Evolutionary conservation across 2,797 vertebrate species (phyloP).

Genomic region (Sebastes aleutianus): DNA sequence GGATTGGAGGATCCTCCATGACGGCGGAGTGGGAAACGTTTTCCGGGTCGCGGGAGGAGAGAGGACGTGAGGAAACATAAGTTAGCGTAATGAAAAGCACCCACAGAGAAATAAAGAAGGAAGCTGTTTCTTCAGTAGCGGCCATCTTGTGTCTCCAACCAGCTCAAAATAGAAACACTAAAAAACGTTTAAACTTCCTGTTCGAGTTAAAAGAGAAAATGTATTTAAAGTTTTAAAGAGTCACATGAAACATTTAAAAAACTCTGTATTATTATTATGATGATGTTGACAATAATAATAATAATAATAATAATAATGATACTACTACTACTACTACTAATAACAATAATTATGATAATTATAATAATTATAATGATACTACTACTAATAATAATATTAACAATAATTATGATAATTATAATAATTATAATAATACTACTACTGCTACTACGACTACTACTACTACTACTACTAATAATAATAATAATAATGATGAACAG

Average conservation of each 20-base stretch:
- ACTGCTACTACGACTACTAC: too few relatives aligned
- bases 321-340: too few relatives aligned
- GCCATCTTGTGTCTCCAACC: neutral
- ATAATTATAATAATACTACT: too few relatives aligned
- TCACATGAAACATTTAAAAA: neutral
- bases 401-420: neutral
- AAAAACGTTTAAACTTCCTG: neutral
- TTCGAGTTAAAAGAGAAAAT: neutral
- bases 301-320: neutral
- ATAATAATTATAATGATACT: too few relatives aligned
- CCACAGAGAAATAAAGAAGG: neutral
- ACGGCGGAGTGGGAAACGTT: neutral
- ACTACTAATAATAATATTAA: too few relatives aligned
- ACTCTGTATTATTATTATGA: too few relatives aligned
- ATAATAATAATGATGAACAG: neutral
- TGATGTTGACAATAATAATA: neutral
- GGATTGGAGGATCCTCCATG: neutral
- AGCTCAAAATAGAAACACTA: neutral
- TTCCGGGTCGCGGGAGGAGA: neutral
- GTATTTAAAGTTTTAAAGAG: neutral
- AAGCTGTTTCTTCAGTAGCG: neutral
- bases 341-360: neutral
- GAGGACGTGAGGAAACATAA: neutral
- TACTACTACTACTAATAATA: too few relatives aligned
- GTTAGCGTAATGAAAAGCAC: neutral